A percentile compares a stretch with the other conserved stretches of the same genome.
Conservation (phyloP, 2,797 vertebrate species). For the Gephyroberyx darwinii region DNA sequence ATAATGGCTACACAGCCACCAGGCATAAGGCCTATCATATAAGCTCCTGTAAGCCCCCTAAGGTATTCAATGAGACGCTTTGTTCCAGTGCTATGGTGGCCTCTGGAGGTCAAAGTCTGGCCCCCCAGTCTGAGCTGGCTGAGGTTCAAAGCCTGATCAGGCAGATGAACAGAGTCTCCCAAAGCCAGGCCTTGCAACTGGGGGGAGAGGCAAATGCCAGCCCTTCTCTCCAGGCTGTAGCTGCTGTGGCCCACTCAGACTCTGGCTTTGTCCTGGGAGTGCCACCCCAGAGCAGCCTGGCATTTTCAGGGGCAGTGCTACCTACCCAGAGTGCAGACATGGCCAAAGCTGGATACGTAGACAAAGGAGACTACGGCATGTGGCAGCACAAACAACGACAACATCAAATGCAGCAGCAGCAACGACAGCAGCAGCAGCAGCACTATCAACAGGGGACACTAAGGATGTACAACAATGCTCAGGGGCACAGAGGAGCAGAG, state of each 20-base stretch:
- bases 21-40: constrained; percentile 84
- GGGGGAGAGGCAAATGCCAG: constrained; percentile 86
- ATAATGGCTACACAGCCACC: constrained; percentile 85
- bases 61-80: constrained; percentile 78
- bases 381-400: constrained; percentile 90
- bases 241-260: constrained; percentile 79
- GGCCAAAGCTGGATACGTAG: constrained; percentile 85
- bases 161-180: constrained; percentile 93
- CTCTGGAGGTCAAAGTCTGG: constrained; percentile 84
- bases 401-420: constrained; percentile 76
- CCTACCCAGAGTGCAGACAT: constrained; percentile 87
- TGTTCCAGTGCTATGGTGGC: constrained; percentile 85
- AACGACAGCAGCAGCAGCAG: constrained; percentile 74
- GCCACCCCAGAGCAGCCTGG: constrained; percentile 74
- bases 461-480: constrained; percentile 82
- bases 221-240: constrained; percentile 88
- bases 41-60: constrained; percentile 85
- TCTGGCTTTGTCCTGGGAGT: constrained; percentile 74
- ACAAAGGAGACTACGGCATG: constrained; percentile 86
- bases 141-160: constrained; percentile 93
- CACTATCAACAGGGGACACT: constrained; percentile 84
- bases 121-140: constrained; percentile 87
- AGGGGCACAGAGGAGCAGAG: constrained; percentile 76
- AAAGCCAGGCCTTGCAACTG: constrained; percentile 84
- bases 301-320: constrained; percentile 82